Percentiles rank a stretch among this genome's conserved stretches.
Conservation (phyloP, 1,140 invertebrate genomes). For the silkworm (Bombyx mori) region ASM3026992v2 NC_085118.1:15387001-15387500, state of each 20-base stretch:
- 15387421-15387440: constrained; percentile 83
- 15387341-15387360: constrained; percentile 83
- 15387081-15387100: constrained; percentile 68
- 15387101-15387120: constrained; percentile 68
- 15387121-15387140: constrained; percentile 58
- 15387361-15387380: constrained; percentile 39
- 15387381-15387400: constrained; percentile 59
- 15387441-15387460: constrained; percentile 91
- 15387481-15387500: constrained; percentile 91
- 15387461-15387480: constrained; percentile 87
- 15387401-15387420: constrained; percentile 75
- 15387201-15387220: constrained; percentile 87
- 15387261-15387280: constrained; percentile 93
- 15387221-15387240: constrained; percentile 91
- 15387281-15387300: constrained; percentile 84
- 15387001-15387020: constrained; percentile 65
- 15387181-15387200: constrained; percentile 58
- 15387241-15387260: constrained; percentile 96
- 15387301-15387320: constrained; percentile 82
- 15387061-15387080: constrained; percentile 52
- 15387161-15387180: constrained; percentile 50
- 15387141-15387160: constrained; percentile 50
- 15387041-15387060: constrained; percentile 57
- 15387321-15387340: constrained; percentile 91
- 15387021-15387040: constrained; percentile 57